phyloP scores from a whole-genome alignment of 2,113 vertebrate species.

The Camelus bactrianus region DNA sequence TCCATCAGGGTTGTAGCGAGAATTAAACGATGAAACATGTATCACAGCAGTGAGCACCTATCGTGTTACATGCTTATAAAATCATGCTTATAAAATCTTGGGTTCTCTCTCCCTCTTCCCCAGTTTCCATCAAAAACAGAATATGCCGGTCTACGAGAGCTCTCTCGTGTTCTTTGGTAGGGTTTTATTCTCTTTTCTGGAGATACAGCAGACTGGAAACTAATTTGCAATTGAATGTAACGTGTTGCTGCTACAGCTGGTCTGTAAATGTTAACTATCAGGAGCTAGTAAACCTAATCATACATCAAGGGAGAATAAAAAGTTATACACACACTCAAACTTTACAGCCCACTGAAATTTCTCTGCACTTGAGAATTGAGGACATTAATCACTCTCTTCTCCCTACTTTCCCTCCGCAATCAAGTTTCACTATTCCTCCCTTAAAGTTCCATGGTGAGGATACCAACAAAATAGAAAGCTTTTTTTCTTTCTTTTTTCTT shows the following conservation, averaged over 20 bases:
- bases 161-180: background rate
- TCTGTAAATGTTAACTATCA: slow-evolving; percentile 33
- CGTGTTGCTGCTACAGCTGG: background rate
- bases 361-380: slow-evolving; percentile 39
- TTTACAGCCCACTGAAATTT: slow-evolving; percentile 40
- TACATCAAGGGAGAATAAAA: slow-evolving; percentile 62
- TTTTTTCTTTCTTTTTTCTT: background rate
- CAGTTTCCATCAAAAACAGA: background rate
- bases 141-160: background rate
- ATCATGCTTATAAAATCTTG: background rate
- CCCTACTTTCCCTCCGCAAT: background rate
- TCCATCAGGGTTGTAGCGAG: background rate
- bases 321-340: background rate
- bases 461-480: background rate
- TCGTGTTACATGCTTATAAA: background rate
- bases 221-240: slow-evolving; percentile 52
- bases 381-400: slow-evolving; percentile 25
- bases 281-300: slow-evolving; percentile 27
- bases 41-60: fast-evolving
- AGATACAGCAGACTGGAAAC: slow-evolving; percentile 9
- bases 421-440: background rate
- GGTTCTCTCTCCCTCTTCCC: background rate
- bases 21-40: background rate
- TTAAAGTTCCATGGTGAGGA: background rate
- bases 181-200: slow-evolving; percentile 20